phyloP scores from a whole-genome alignment of 2,888 invertebrate species.

The Tanypteryx hageni region DNA sequence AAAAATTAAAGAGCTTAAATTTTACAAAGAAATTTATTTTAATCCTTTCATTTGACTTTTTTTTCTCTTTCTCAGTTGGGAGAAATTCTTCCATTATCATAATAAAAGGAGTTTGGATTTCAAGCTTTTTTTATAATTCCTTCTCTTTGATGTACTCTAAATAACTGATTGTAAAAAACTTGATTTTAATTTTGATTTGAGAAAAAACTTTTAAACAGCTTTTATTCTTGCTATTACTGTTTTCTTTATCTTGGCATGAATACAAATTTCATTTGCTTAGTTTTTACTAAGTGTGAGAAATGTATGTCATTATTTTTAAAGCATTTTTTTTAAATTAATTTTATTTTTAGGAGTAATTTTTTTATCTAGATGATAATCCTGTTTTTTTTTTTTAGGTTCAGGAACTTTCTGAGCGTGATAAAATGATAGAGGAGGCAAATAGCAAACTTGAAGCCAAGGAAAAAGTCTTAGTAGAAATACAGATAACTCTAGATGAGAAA shows the following conservation, averaged over 20 bases:
- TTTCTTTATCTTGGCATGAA: not conserved
- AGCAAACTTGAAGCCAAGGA: conserved; percentile 71
- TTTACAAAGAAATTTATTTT: too few species aligned
- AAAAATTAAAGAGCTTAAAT: too few species aligned
- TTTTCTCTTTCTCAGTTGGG: too few species aligned
- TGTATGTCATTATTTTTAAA: not conserved
- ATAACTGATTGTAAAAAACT: too few species aligned
- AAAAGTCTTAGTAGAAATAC: conserved; percentile 71
- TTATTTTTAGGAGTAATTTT: not conserved
- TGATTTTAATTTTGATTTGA: not conserved
- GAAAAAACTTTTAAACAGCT: too few species aligned
- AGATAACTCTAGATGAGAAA: conserved; percentile 74
- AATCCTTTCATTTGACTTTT: too few species aligned
- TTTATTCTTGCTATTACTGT: not conserved
- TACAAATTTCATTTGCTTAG: not conserved
- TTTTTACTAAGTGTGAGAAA: not conserved
- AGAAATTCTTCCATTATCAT: conserved; percentile 13
- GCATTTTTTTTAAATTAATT: not conserved
- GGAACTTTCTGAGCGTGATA: conserved; percentile 69
- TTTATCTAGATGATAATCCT: not conserved
- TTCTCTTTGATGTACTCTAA: not conserved
- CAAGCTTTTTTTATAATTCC: too few species aligned
- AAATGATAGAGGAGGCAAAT: conserved; percentile 70
- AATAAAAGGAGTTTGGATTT: too few species aligned
- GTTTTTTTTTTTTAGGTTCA: conserved; percentile 68